phyloP scores from a whole-genome alignment of 2,888 invertebrate genomes.

The Orthosia incerta region DNA sequence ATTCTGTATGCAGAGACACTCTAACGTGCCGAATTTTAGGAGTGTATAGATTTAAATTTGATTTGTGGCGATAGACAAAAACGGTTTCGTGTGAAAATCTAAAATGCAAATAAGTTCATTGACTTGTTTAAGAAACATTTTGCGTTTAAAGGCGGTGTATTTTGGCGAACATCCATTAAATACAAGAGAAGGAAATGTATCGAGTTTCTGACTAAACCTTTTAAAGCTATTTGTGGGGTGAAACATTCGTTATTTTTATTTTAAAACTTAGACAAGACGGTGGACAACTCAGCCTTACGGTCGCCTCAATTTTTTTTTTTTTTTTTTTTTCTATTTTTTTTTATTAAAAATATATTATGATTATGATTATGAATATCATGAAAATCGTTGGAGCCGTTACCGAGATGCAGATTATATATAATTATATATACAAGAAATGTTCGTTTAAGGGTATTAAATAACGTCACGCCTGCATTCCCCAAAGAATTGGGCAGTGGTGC shows the following conservation, averaged over 20 bases:
- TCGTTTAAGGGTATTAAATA: no score
- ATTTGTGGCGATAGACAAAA: conserved; percentile 52
- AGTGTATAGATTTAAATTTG: conserved; percentile 51
- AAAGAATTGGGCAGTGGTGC: no score
- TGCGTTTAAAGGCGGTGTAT: conserved; percentile 12
- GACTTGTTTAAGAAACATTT: conserved; percentile 37
- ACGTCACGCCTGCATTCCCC: no score
- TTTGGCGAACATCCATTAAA: conserved; percentile 36
- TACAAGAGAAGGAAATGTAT: conserved; percentile 28
- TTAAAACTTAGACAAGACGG: not conserved
- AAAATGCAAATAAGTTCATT: conserved; percentile 61
- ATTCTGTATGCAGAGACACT: conserved; percentile 17
- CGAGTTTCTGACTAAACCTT: conserved; percentile 30
- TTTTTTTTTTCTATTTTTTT: no score
- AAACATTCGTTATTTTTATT: conserved; percentile 15
- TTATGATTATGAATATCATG: no score
- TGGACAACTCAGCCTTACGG: not conserved
- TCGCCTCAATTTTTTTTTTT: not conserved
- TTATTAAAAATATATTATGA: no score
- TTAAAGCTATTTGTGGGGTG: conserved; percentile 38
- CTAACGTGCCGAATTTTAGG: conserved; percentile 11
- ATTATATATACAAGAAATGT: no score
- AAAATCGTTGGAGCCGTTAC: no score
- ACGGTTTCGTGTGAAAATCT: conserved; percentile 34
- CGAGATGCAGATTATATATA: no score